These are phyloP conservation scores for Callospermophilus lateralis DNA, from an alignment of 2,113 vertebrate species.

Conservation along the genomic window DNA sequence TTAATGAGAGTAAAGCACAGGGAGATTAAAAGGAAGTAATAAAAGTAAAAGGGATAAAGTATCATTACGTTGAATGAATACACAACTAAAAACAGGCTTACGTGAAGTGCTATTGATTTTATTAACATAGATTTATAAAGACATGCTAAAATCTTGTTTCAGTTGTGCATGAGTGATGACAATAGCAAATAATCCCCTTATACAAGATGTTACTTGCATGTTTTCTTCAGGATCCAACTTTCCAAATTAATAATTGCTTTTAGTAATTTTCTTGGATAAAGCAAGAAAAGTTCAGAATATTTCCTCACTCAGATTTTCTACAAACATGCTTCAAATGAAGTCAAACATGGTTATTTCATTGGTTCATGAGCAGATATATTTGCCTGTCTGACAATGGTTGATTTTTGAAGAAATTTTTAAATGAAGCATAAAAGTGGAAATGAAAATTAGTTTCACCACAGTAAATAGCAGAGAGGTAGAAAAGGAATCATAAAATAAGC, in stretches of 20 bases:
- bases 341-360: neutral
- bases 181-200: neutral
- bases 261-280: conserved; percentile 31
- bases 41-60: conserved; percentile 54
- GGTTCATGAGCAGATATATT: neutral
- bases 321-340: neutral
- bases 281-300: neutral
- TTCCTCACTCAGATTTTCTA: neutral
- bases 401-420: neutral
- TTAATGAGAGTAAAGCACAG: conserved; percentile 51
- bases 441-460: neutral
- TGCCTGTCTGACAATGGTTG: neutral
- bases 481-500: neutral
- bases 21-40: conserved; percentile 67
- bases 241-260: conserved; percentile 31
- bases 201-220: neutral
- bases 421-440: neutral
- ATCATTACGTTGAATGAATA: conserved; percentile 2
- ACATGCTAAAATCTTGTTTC: neutral
- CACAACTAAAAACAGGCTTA: conserved; percentile 55
- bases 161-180: conserved; percentile 35
- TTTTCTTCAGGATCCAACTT: neutral
- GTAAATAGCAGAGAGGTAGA: neutral
- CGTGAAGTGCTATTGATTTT: conserved; percentile 72
- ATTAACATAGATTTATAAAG: conserved; percentile 57